A percentile compares a stretch with the other conserved stretches of the same genome.
Evolutionary conservation across 2,797 vertebrate genomes (phyloP).

Genomic region (Eleutherodactylus coqui): DNA sequence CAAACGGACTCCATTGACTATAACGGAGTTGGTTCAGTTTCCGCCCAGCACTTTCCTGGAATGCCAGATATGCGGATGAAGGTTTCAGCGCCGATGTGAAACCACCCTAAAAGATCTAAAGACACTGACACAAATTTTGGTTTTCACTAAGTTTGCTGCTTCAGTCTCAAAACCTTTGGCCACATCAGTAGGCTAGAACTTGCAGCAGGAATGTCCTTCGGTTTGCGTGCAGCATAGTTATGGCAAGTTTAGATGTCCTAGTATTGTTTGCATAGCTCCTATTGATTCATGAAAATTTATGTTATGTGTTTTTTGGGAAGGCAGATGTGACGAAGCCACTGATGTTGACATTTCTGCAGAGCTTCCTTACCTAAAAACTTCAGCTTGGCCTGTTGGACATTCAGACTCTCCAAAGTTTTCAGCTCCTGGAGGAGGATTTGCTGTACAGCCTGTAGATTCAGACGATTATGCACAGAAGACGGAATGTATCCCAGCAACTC

Average conservation of each 20-base stretch:
- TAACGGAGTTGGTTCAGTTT: too few relatives aligned
- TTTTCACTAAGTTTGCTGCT: too few relatives aligned
- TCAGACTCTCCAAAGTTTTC: conserved; percentile 60
- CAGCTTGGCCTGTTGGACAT: conserved; percentile 71
- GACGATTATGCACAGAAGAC: conserved; percentile 57
- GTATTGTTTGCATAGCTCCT: too few relatives aligned
- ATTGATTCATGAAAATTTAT: not conserved
- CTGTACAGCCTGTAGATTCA: conserved; percentile 63
- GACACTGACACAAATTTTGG: too few relatives aligned
- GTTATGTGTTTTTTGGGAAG: not conserved
- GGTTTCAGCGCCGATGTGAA: too few relatives aligned
- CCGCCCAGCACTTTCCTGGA: too few relatives aligned
- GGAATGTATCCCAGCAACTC: conserved; percentile 72
- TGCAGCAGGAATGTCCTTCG: not conserved
- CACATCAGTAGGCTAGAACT: not conserved
- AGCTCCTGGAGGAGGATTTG: conserved; percentile 62
- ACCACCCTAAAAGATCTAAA: too few relatives aligned
- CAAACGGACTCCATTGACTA: too few relatives aligned
- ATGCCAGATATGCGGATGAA: too few relatives aligned
- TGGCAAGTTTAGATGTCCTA: too few relatives aligned
- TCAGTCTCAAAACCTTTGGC: too few relatives aligned
- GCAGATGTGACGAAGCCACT: not conserved
- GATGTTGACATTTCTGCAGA: not conserved
- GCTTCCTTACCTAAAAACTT: conserved; percentile 75
- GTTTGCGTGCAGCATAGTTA: too few relatives aligned